phyloP scores from a whole-genome alignment of 2,888 invertebrate species.

The Chirona hameri region DNA sequence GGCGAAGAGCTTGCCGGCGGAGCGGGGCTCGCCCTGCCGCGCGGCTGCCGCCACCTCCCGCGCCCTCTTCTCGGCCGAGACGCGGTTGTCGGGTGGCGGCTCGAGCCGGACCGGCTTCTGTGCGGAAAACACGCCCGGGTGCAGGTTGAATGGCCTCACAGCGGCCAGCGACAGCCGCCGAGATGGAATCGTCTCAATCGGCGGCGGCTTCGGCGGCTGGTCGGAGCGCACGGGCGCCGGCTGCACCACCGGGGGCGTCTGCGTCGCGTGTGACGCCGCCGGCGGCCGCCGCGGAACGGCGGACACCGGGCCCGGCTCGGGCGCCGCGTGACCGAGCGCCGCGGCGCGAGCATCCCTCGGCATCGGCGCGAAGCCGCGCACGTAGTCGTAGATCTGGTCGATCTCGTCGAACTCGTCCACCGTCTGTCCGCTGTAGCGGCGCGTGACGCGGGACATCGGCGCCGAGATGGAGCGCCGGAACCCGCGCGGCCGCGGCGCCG shows the following conservation, averaged over 20 bases:
- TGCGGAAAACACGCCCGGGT: conserved; percentile 4
- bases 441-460: conserved; percentile 32
- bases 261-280: too few species aligned
- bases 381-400: conserved; percentile 94
- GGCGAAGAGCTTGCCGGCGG: conserved; percentile 64
- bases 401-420: conserved; percentile 88
- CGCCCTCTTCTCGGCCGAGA: conserved; percentile 11
- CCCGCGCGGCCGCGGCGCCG: conserved; percentile 33
- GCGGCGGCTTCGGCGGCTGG: conserved; percentile 72
- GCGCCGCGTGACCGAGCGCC: conserved; percentile 42
- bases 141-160: conserved; percentile 34
- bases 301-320: conserved; percentile 31
- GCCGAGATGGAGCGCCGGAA: conserved; percentile 28
- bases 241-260: too few species aligned
- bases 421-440: conserved; percentile 27
- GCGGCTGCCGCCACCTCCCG: neutral
- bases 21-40: conserved; percentile 41
- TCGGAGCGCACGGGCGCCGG: conserved; percentile 32
- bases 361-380: conserved; percentile 84
- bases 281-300: neutral
- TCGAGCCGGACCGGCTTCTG: conserved; percentile 34
- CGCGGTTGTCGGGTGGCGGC: conserved; percentile 29
- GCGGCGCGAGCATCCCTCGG: conserved; percentile 66
- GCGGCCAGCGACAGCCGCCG: conserved; percentile 36
- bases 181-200: conserved; percentile 85